Base-by-base conservation (phyloP, 1,140 invertebrate species). In the Macrosteles quadrilineatus region DNA sequence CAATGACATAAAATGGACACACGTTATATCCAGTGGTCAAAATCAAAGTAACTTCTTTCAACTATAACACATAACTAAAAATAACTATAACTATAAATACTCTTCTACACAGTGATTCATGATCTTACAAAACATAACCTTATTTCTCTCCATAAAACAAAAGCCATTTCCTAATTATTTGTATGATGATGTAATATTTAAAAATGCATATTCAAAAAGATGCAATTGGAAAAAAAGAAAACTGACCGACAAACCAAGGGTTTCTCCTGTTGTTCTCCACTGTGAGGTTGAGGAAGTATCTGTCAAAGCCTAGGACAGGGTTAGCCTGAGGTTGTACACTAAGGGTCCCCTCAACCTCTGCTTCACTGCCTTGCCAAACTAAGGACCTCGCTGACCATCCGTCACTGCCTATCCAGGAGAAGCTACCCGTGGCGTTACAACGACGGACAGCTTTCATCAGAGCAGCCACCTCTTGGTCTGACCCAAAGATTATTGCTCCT, bases 401-500 rank as follows among this genome's bases (percentile, higher is more conserved):
- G 78, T 98, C 95, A 47, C 93, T 95, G 0, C 96, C 95, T 29
- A 98, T 96, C 96, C 95, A 98, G 27, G 93, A 92, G 83, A 97
- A 98, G 53, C 85, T 86, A 2, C 92, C 91, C 1, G 95, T 96
- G n/a, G 91, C 93, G 75, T 96, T 96, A 64, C 86, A 87, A 21
- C 95, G 85, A 55, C 90, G 84, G 1, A 97, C 93, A 0, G 96
- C 95, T 69, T 90, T 83, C 96, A 98, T 98, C 50, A 98, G 87
- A 14, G 92, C 94, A 0, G 94, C 93, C 9, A 98, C 96, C 84
- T 98, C 96, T 84, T 98, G 96, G 81, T 98, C 96, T 0, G 95
- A 97, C 0, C 94, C 96, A 79, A 96, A 98, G 75, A 98, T 92
- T 69, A 98, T 97, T 27, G 95, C 96, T 55, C 96, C 96, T 96